Percentiles rank a stretch among this genome's conserved stretches.
Evolutionary conservation across 2,888 invertebrate species (phyloP).

Genomic region (Spilarctia lutea): DNA sequence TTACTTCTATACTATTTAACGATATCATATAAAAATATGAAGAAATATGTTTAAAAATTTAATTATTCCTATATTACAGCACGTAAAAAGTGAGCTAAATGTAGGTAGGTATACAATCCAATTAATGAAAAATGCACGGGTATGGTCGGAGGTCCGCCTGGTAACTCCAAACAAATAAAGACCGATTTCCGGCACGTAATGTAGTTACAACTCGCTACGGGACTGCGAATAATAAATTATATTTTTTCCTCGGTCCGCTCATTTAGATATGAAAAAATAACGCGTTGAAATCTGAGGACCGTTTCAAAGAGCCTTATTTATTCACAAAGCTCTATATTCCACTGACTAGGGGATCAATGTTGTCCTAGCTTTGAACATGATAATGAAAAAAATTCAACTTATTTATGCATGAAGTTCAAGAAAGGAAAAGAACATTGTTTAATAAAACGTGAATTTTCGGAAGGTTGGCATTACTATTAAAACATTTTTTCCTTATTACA

Average conservation of each 20-base stretch:
- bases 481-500: slow-evolving; percentile 17
- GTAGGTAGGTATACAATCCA: slow-evolving; percentile 36
- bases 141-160: slow-evolving; percentile 11
- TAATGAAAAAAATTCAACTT: slow-evolving; percentile 21
- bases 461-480: slow-evolving; percentile 12
- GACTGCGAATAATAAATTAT: slow-evolving; percentile 65
- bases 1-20: neutral
- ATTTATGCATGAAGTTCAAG: slow-evolving; percentile 21
- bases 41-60: neutral
- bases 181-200: slow-evolving; percentile 47
- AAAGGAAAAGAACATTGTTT: slow-evolving; percentile 23
- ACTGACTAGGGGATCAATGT: slow-evolving; percentile 28
- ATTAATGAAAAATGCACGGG: slow-evolving; percentile 43
- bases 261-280: slow-evolving; percentile 68
- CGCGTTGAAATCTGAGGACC: slow-evolving; percentile 40
- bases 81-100: neutral
- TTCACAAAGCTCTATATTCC: slow-evolving; percentile 25
- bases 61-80: neutral
- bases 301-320: slow-evolving; percentile 36
- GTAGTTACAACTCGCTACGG: slow-evolving; percentile 53
- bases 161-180: slow-evolving; percentile 45
- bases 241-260: slow-evolving; percentile 58
- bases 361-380: slow-evolving; percentile 18
- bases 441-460: slow-evolving; percentile 27
- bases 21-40: neutral